Percentiles rank a stretch among this genome's conserved stretches.
phyloP scores from a whole-genome alignment of 2,888 invertebrate genomes.

The Tachystola acroxantha region DNA sequence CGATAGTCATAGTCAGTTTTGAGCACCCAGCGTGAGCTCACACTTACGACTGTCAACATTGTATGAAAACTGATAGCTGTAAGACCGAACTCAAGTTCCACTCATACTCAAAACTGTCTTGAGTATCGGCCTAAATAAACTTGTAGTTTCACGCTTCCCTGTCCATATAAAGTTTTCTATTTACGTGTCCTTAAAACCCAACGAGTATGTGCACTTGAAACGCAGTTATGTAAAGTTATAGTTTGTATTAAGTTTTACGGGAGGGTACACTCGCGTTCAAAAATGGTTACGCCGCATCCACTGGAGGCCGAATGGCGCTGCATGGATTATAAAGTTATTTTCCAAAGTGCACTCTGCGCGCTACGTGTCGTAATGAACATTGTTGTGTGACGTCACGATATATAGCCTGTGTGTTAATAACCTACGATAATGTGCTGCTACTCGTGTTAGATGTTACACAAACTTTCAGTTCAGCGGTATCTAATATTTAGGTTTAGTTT shows the following conservation, averaged over 20 bases:
- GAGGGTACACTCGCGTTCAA: conserved; percentile 29
- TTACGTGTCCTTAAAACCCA: conserved; percentile 18
- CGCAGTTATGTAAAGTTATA: conserved; percentile 24
- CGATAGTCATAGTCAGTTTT: no score
- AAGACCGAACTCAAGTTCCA: no score
- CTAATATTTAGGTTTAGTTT: no score
- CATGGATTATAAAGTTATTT: conserved; percentile 62
- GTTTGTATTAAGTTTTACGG: conserved; percentile 34
- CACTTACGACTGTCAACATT: no score
- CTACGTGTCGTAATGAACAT: conserved; percentile 7
- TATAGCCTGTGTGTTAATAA: conserved; percentile 4
- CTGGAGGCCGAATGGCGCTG: conserved; percentile 29
- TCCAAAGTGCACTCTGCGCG: conserved; percentile 24
- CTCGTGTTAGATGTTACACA: no score
- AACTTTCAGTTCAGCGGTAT: no score
- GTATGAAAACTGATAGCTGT: no score
- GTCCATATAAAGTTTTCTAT: no score
- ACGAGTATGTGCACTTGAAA: conserved; percentile 18
- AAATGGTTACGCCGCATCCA: conserved; percentile 37
- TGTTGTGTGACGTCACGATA: conserved; percentile 3
- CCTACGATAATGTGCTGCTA: conserved; percentile 18
- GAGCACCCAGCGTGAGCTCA: no score
- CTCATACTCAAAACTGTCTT: no score
- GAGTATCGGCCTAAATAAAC: no score
- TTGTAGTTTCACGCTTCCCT: no score